phyloP scores from a whole-genome alignment of 2,888 invertebrate genomes.

The Branchellion lobata region DNA sequence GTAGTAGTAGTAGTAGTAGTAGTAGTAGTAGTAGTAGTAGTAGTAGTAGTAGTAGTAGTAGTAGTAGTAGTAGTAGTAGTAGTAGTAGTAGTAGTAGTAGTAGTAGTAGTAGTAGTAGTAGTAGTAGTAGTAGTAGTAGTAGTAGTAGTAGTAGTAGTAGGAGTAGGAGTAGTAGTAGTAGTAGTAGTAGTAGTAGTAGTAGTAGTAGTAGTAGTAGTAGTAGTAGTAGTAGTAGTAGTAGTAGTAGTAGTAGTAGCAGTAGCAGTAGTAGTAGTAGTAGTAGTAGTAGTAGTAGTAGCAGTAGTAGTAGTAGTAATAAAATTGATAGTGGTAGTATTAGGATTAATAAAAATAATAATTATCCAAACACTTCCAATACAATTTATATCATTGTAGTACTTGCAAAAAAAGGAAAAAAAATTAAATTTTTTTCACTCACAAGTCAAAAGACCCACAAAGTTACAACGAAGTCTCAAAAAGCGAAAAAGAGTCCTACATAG shows the following conservation, averaged over 20 bases:
- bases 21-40: conserved; percentile 22
- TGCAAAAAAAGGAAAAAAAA: too few relatives aligned
- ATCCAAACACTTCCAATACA: too few relatives aligned
- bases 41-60: conserved; percentile 23
- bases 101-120: conserved; percentile 22
- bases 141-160: not conserved
- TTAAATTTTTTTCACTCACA: too few relatives aligned
- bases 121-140: conserved; percentile 24
- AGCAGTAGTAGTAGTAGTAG: conserved; percentile 29
- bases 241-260: conserved; percentile 27
- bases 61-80: conserved; percentile 25
- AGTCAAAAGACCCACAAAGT: too few relatives aligned
- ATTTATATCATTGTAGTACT: too few relatives aligned
- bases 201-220: conserved; percentile 29
- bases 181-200: conserved; percentile 27
- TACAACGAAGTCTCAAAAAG: too few relatives aligned
- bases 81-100: conserved; percentile 25
- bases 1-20: conserved; percentile 23
- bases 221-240: conserved; percentile 29
- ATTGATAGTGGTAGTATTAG: not conserved
- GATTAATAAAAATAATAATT: not conserved
- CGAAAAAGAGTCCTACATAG: too few relatives aligned
- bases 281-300: conserved; percentile 20
- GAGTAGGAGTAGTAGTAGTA: conserved; percentile 1
- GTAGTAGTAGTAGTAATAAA: not conserved